Evolutionary conservation across 2,113 vertebrate species (phyloP).

Genomic region (Verasper variegatus): DNA sequence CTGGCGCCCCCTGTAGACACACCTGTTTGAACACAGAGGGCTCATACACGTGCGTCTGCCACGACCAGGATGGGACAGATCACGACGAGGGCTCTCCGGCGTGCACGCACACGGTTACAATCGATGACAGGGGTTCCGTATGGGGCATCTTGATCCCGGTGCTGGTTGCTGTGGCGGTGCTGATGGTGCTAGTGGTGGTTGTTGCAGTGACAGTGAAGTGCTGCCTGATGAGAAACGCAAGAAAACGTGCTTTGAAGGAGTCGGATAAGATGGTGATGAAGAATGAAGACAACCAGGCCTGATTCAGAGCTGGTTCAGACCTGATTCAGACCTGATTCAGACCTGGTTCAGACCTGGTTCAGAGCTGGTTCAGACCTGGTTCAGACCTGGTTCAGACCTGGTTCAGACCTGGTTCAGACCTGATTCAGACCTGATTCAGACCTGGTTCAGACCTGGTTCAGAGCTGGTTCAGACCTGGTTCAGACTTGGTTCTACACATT

Average conservation of each 20-base stretch:
- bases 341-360: no score
- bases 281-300: conserved; percentile 21
- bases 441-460: not conserved
- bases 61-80: not conserved
- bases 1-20: conserved; percentile 32
- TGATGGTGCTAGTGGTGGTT: conserved; percentile 60
- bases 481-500: no score
- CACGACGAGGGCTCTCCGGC: not conserved
- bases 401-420: not conserved
- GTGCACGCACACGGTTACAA: not conserved
- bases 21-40: conserved; percentile 66
- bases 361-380: conserved; percentile 27
- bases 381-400: not conserved
- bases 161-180: conserved; percentile 55
- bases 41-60: conserved; percentile 67
- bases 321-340: no score
- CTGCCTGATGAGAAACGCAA: conserved; percentile 58
- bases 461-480: not conserved
- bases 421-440: not conserved
- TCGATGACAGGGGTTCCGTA: accelerated
- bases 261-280: conserved; percentile 52
- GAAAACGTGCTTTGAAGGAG: conserved; percentile 33
- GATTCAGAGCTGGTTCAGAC: no score
- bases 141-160: conserved; percentile 57
- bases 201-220: conserved; percentile 60